These are phyloP conservation scores for Muricea muricata DNA, from an alignment of 92 coral and sea anemone genomes.

Conservation along the genomic window DNA sequence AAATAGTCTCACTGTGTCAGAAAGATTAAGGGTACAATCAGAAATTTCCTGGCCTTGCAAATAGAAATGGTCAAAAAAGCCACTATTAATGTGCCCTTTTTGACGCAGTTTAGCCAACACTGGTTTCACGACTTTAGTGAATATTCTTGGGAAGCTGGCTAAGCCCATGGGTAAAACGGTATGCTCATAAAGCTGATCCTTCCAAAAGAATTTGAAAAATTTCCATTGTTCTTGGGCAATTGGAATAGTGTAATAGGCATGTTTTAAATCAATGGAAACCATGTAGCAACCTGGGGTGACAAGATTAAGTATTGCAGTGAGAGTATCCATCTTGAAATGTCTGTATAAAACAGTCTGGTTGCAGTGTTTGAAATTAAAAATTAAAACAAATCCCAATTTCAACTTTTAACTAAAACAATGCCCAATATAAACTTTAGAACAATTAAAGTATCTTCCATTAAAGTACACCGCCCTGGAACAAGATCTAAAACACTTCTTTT, in stretches of 20 bases:
- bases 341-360: conserved; percentile 52
- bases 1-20: not conserved
- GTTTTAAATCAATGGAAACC: conserved; percentile 56
- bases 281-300: conserved; percentile 45
- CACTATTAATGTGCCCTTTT: conserved; percentile 33
- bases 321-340: conserved; percentile 66
- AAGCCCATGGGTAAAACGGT: conserved; percentile 45
- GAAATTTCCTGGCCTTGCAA: too few species aligned
- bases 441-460: too few species aligned
- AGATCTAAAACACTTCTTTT: too few species aligned
- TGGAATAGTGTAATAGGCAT: conserved; percentile 38
- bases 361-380: conserved; percentile 49
- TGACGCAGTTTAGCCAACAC: too few species aligned
- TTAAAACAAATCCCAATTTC: not conserved
- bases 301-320: conserved; percentile 29
- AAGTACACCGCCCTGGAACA: too few species aligned
- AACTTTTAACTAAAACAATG: too few species aligned
- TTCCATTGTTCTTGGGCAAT: conserved; percentile 2
- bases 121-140: conserved; percentile 35
- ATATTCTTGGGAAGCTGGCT: conserved; percentile 37
- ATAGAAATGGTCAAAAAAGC: conserved; percentile 36
- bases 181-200: conserved; percentile 9
- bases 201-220: too few species aligned
- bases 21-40: not conserved
- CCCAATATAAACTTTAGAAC: too few species aligned